phyloP scores from a whole-genome alignment of 53 echinoderm and acorn worm species.

The Holothuria leucospilota region DNA sequence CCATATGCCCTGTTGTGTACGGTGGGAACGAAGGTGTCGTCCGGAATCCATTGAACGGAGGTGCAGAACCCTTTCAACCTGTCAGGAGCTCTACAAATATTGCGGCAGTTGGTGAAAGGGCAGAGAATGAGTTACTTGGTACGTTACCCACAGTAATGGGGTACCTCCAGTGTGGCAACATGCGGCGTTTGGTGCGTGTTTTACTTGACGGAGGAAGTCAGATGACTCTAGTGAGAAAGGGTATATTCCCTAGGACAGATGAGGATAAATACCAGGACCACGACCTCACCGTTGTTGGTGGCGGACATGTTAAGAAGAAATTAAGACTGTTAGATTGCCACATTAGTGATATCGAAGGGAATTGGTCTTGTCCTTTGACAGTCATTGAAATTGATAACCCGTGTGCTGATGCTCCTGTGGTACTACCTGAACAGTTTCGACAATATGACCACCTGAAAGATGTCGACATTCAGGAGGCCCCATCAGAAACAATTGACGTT shows the following conservation, averaged over 20 bases:
- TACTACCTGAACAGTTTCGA: slow-evolving; percentile 55
- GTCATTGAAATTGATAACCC: slow-evolving; percentile 76
- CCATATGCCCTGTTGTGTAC: slow-evolving; percentile 75
- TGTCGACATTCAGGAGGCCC: slow-evolving; percentile 60
- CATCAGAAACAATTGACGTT: slow-evolving; percentile 75
- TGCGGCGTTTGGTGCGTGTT: slow-evolving; percentile 58
- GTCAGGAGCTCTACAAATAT: slow-evolving; percentile 41
- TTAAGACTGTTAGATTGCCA: slow-evolving; percentile 68
- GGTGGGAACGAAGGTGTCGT: slow-evolving; percentile 51
- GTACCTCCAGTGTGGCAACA: slow-evolving; percentile 64
- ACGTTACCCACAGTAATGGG: slow-evolving; percentile 79
- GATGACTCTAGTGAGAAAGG: slow-evolving; percentile 72
- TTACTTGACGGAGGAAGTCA: slow-evolving; percentile 77
- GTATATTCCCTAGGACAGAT: slow-evolving; percentile 60
- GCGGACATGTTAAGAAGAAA: slow-evolving; percentile 64
- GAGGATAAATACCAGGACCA: slow-evolving; percentile 71
- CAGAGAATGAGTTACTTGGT: slow-evolving; percentile 43
- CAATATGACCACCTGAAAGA: slow-evolving; percentile 60
- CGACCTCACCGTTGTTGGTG: slow-evolving; percentile 72
- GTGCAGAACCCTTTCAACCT: no score
- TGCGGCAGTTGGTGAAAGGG: slow-evolving; percentile 29
- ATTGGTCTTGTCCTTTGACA: slow-evolving; percentile 68
- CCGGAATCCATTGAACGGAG: slow-evolving; percentile 37
- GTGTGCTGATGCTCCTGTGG: slow-evolving; percentile 71
- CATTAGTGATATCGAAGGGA: slow-evolving; percentile 66